A percentile compares a stretch with the other conserved stretches of the same genome.
These are phyloP conservation scores for Chrosomus eos DNA, from an alignment of 2,797 vertebrate species.

Conservation along the genomic window DNA sequence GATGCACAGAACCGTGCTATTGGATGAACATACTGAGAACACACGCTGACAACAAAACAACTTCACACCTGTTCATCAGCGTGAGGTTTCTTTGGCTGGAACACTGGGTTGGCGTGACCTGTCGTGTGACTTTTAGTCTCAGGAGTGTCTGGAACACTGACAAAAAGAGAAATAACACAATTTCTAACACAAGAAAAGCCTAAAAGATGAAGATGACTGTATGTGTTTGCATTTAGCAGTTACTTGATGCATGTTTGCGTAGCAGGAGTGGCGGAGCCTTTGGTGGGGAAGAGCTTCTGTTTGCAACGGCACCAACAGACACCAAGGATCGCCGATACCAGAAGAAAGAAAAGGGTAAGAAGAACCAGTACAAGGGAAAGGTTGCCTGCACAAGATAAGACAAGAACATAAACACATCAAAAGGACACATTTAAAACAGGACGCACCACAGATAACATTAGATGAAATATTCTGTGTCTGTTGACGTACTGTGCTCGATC, in stretches of 20 bases:
- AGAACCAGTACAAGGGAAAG: slow-evolving; percentile 67
- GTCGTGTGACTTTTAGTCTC: slow-evolving; percentile 45
- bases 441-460: neutral
- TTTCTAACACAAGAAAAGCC: neutral
- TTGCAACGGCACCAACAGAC: slow-evolving; percentile 72
- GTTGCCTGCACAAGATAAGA: slow-evolving; percentile 58
- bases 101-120: slow-evolving; percentile 77
- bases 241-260: slow-evolving; percentile 64
- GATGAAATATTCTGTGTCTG: neutral
- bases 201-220: neutral
- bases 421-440: neutral
- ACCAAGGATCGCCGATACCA: slow-evolving; percentile 65
- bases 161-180: slow-evolving; percentile 19
- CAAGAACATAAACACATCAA: neutral
- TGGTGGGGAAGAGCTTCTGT: slow-evolving; percentile 69
- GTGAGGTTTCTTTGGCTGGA: slow-evolving; percentile 72
- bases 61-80: slow-evolving; percentile 60
- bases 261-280: slow-evolving; percentile 62
- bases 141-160: slow-evolving; percentile 42
- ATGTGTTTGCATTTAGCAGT: slow-evolving; percentile 19
- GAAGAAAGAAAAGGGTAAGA: slow-evolving; percentile 64
- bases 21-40: neutral
- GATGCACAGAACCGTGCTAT: neutral
- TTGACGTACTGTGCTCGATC: slow-evolving; percentile 75
- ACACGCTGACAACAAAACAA: slow-evolving; percentile 17